Conservation (phyloP, 2,888 invertebrate genomes). For the Lasioglossum leucozonium region DNA sequence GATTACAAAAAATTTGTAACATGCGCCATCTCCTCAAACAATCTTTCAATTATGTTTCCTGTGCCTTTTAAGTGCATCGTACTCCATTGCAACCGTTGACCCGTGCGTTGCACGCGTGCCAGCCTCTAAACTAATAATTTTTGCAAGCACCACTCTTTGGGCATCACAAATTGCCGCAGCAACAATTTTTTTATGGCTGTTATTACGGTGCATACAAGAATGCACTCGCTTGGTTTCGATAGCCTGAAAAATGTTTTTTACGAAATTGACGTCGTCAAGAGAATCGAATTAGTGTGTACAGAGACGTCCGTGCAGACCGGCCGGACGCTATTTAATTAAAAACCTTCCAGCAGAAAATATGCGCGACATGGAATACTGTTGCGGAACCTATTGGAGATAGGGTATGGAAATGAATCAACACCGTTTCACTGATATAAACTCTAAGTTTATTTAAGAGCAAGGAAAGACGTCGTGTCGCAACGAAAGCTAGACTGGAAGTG, state of each 20-base stretch:
- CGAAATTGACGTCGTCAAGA: conserved; percentile 75
- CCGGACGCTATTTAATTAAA: conserved; percentile 64
- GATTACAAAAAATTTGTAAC: too few relatives aligned
- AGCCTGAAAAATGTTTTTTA: conserved; percentile 74
- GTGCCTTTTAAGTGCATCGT: background rate
- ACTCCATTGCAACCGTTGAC: background rate
- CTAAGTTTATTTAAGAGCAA: too few relatives aligned
- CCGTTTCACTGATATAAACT: too few relatives aligned
- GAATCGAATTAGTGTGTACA: conserved; percentile 74
- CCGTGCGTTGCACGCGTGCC: background rate
- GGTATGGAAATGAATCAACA: too few relatives aligned
- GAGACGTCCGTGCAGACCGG: conserved; percentile 63
- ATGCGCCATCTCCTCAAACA: too few relatives aligned
- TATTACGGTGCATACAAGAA: background rate
- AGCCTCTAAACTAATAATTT: background rate
- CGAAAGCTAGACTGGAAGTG: too few relatives aligned
- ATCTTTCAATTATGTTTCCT: background rate
- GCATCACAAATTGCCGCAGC: background rate
- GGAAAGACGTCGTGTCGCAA: too few relatives aligned
- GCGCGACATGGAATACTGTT: conserved; percentile 20
- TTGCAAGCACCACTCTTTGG: background rate
- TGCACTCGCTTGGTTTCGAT: conserved; percentile 55
- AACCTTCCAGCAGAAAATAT: conserved; percentile 59
- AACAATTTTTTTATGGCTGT: background rate
- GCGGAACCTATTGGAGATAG: too few relatives aligned